Conservation (phyloP, 2,888 invertebrate species). For the Rotaria sp. region DNA sequence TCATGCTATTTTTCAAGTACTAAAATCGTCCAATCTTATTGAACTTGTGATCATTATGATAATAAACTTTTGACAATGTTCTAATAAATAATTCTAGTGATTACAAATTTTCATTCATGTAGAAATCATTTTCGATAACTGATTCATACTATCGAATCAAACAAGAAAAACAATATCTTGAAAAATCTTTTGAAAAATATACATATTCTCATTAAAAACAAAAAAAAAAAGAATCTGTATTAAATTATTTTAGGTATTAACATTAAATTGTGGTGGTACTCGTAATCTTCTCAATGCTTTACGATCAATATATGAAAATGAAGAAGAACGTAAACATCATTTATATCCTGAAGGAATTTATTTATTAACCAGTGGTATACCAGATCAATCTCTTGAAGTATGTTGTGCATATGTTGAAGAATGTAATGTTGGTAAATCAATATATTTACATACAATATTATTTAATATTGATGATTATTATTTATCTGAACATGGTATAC, state of each 20-base stretch:
- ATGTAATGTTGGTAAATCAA: slow-evolving; percentile 45
- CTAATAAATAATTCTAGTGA: too few relatives aligned
- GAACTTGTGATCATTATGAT: too few relatives aligned
- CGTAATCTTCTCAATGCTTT: slow-evolving; percentile 53
- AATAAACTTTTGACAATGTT: too few relatives aligned
- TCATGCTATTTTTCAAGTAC: too few relatives aligned
- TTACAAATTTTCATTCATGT: too few relatives aligned
- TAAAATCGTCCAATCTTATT: too few relatives aligned
- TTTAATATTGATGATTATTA: slow-evolving; percentile 55
- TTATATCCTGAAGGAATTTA: slow-evolving; percentile 54
- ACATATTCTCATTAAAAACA: too few relatives aligned
- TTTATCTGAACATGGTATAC: background rate
- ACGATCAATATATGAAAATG: slow-evolving; percentile 52
- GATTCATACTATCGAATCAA: too few relatives aligned
- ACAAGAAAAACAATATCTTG: too few relatives aligned
- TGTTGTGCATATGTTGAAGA: slow-evolving; percentile 50
- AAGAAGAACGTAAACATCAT: slow-evolving; percentile 52
- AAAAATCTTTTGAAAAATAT: too few relatives aligned
- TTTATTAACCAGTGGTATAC: slow-evolving; percentile 55
- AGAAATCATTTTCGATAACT: too few relatives aligned
- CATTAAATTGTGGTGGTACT: slow-evolving; percentile 53
- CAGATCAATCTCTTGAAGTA: slow-evolving; percentile 52
- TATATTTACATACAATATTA: slow-evolving; percentile 50
- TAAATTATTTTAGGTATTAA: slow-evolving; percentile 49
- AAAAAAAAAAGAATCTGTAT: too few relatives aligned